Percentiles rank a stretch among this genome's conserved stretches.
phyloP scores from a whole-genome alignment of 1,140 invertebrate genomes.

The Trichogramma pretiosum region DNA sequence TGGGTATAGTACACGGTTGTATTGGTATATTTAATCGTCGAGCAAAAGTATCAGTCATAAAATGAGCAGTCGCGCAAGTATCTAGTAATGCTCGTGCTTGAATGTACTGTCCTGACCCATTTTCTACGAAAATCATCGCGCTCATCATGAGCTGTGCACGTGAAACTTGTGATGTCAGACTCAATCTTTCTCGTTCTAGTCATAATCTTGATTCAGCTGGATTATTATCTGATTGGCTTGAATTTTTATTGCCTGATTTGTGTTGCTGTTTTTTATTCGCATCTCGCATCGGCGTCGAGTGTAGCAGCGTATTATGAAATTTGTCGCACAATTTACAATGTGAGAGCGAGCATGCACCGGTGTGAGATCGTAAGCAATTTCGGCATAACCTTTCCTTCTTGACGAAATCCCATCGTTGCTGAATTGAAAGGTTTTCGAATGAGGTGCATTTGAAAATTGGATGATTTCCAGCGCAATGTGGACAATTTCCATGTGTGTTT shows the following conservation, averaged over 20 bases:
- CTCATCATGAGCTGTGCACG: slow-evolving; percentile 16
- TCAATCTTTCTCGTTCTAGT: background rate
- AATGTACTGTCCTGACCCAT: slow-evolving; percentile 4
- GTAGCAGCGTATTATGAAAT: slow-evolving; percentile 10
- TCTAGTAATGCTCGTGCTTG: slow-evolving; percentile 10
- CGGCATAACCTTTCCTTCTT: slow-evolving; percentile 8
- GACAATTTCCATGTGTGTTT: slow-evolving; percentile 1
- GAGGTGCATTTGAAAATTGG: slow-evolving; percentile 4
- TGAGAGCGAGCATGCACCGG: slow-evolving; percentile 3
- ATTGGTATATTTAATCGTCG: slow-evolving; percentile 14
- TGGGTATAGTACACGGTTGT: background rate
- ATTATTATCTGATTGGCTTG: background rate
- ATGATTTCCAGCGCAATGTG: slow-evolving; percentile 5
- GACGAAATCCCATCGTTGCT: slow-evolving; percentile 5
- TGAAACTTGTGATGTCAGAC: background rate
- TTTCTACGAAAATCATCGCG: slow-evolving; percentile 13
- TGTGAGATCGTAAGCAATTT: slow-evolving; percentile 13
- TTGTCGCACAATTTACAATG: slow-evolving; percentile 9
- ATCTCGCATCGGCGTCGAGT: background rate
- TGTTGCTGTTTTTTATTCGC: background rate
- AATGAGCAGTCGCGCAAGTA: slow-evolving; percentile 14
- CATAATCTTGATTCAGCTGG: background rate
- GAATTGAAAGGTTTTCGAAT: slow-evolving; percentile 11
- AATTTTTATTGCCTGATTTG: background rate
- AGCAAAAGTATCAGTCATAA: slow-evolving; percentile 16